Base-by-base conservation (phyloP, 2,113 vertebrate genomes). In the Leptobrachium ailaonicum region DNA sequence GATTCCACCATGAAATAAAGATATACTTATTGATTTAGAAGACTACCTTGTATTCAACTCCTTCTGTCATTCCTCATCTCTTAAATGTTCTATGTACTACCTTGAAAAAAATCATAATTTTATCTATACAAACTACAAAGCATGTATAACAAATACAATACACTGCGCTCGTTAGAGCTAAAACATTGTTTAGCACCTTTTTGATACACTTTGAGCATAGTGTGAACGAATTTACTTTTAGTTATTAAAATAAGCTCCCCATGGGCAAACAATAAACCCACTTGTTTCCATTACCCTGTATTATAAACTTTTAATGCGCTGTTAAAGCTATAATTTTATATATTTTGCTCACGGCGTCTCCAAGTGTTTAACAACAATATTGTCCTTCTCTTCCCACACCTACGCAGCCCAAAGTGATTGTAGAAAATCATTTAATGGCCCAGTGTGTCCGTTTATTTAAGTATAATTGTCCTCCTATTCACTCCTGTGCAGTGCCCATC, bases 401-500 rank as follows among this genome's bases (percentile, higher is more conserved):
- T 72, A 72, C 44, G 63, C 40, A 66, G 44, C 77, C 11, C 47
- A 40, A 47, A 50, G 62, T 66, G 70, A 78, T 71, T 60, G 67
- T 71, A 62, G 76, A 42, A 77, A 66, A 73, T 66, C 47, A 73
- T 62, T 67, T 66, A 73, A 80, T 66, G 3, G 40, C 70, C 70
- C 42, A 67, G 71, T 58, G 70, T 66, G 70, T 53, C 3, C 42
- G 20, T 81, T 69, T 75, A 68, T 74, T 71, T 69, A 50, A 58
- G 60, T 1, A 8, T 60, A 81, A 81, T 81, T 81, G 64, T 69
- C 50, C 41, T 80, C 9, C 72, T 75, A 79, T 79, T 60, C 42
- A 60, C 77, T 73, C 44, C 44, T 66, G 77, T 66, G 70, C 62
- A 41, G 58, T 68, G 72, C 66, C 71, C 79, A 75, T 60, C 71